Evolutionary conservation across 53 echinoderm and acorn worm genomes (phyloP), one percentile per base, ranked within the genome.

Genomic region (Crossaster papposus): DNA sequence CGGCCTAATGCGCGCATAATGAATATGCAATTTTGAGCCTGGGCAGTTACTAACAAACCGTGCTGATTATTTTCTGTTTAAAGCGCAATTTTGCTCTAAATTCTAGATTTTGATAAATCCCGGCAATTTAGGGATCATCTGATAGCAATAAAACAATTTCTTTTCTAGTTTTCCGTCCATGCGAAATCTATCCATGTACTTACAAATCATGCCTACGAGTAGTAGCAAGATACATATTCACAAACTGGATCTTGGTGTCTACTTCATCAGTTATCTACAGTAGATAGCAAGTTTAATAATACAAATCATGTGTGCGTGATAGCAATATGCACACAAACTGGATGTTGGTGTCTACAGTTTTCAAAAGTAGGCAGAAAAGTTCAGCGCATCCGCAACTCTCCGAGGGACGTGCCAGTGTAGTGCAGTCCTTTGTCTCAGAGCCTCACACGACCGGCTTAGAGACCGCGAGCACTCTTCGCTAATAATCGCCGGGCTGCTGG

Each of bases 251-350:
- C 8, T 2, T 51, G 53, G 73, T 71, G 28, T 71, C 85, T 50
- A 71, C 53, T 72, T 72, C 55, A 80, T 54, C 80, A 50, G 73
- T 52, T 73, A 54, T 85, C 85, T 53, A 54, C 73, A 35, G 85
- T 54, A 72, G 85, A 85, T n/a, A n/a, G n/a, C n/a, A n/a, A n/a
- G n/a, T n/a, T n/a, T n/a, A n/a, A n/a, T n/a, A n/a, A n/a, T 58
- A 58, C 3, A 58, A 20, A 20, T 58, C 58, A 58, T 20, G 17
- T 20, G 2, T 58, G 17, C 12, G 22, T 58, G 3, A 17, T 15
- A 17, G 22, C 2, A 4, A 58, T 14, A 15, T 58, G 29, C 52
- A 13, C n/a, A 50, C 14, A 12, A 1, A 3, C 44, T 44, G 37
- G 51, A 52, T 32, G 6, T 2, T 51, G 53, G 73, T 71, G 28